Evolutionary conservation across 2,888 invertebrate species (phyloP).

Genomic region (Apamea sordens): DNA sequence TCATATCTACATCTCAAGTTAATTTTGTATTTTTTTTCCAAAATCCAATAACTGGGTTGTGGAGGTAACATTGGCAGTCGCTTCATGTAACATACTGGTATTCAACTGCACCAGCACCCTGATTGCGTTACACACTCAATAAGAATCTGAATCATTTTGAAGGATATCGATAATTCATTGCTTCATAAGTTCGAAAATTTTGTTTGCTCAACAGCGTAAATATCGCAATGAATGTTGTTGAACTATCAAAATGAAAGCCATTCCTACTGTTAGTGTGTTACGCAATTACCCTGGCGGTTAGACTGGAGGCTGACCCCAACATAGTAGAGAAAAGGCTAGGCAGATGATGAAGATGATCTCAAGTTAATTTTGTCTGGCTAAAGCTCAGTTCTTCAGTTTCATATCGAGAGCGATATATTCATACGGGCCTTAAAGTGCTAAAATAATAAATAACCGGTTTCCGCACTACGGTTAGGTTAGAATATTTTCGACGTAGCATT

Average conservation of each 20-base stretch:
- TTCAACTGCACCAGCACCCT: not conserved
- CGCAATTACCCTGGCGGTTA: too few species aligned
- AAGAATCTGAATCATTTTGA: too few species aligned
- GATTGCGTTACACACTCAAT: too few species aligned
- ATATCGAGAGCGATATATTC: conserved; percentile 8
- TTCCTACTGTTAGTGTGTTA: too few species aligned
- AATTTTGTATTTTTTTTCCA: not conserved
- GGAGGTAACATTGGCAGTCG: not conserved
- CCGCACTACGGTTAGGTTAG: conserved; percentile 40
- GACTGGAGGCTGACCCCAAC: not conserved
- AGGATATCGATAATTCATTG: too few species aligned
- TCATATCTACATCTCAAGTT: not conserved
- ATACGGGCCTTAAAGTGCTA: conserved; percentile 29
- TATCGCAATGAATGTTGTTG: too few species aligned
- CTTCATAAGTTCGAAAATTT: too few species aligned
- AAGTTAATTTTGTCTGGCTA: not conserved
- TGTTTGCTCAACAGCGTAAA: too few species aligned
- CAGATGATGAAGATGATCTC: not conserved
- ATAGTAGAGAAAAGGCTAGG: not conserved
- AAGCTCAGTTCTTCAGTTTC: not conserved
- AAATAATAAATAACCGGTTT: conserved; percentile 52
- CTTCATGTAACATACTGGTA: too few species aligned
- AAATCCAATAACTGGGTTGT: not conserved
- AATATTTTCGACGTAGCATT: conserved; percentile 59
- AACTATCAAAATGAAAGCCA: too few species aligned